Percentiles rank a stretch among this genome's conserved stretches.
These are phyloP conservation scores for Petrolisthes manimaculis DNA, from an alignment of 2,888 invertebrate genomes.

Conservation along the genomic window DNA sequence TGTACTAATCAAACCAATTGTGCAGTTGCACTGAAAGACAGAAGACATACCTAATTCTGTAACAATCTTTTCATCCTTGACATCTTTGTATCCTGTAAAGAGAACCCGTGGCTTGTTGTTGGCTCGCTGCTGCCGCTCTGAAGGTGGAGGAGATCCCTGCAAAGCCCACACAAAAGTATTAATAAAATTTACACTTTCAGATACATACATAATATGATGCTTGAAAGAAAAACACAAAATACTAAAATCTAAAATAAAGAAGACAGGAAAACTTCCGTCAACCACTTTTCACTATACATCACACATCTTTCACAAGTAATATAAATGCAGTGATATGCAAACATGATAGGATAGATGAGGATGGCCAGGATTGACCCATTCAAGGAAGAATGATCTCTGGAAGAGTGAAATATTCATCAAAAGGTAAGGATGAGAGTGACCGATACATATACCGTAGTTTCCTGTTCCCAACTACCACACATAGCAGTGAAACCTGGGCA, in stretches of 20 bases:
- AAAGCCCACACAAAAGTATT: not conserved
- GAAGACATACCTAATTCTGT: slow-evolving; percentile 30
- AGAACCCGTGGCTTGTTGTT: slow-evolving; percentile 53
- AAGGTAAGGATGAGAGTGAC: too few relatives aligned
- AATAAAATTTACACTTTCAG: not conserved
- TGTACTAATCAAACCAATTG: not conserved
- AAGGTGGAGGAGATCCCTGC: slow-evolving; percentile 28
- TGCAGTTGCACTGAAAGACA: not conserved
- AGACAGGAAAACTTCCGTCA: too few relatives aligned
- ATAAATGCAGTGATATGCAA: too few relatives aligned
- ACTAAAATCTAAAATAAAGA: not conserved
- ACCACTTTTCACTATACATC: too few relatives aligned
- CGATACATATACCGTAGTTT: too few relatives aligned
- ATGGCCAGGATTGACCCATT: too few relatives aligned
- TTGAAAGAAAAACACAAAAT: not conserved
- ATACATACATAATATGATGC: not conserved
- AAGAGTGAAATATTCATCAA: too few relatives aligned
- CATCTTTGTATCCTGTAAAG: slow-evolving; percentile 55
- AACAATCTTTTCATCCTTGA: slow-evolving; percentile 49
- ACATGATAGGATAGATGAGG: too few relatives aligned
- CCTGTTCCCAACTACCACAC: too few relatives aligned
- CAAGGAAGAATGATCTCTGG: too few relatives aligned
- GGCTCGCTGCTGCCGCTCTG: slow-evolving; percentile 46
- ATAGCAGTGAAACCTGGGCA: too few relatives aligned
- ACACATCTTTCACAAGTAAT: too few relatives aligned